Base-by-base conservation (phyloP, 2,797 vertebrate genomes). In the Lepilemur septentrionalis region DNA sequence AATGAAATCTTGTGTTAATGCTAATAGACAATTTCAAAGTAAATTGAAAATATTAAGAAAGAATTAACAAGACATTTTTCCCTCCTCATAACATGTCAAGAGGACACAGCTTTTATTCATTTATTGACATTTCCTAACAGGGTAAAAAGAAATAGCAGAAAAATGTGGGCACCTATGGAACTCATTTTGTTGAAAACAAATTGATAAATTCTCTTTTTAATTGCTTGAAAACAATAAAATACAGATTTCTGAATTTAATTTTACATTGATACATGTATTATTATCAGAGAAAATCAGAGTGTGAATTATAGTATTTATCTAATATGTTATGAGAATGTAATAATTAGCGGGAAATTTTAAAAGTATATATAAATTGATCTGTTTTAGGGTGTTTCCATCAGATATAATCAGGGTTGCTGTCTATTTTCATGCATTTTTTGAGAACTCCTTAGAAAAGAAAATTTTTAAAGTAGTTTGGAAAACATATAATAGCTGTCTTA, bases 11-110 rank as follows among this genome's bases (percentile, higher is more conserved):
- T 92, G 2, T 87, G 76, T 91, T 96, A 91, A 41, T 86, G 38
- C 0, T 92, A 92, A 83, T 23, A 72, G 76, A 57, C 0, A 79
- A n/a, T 94, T 97, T 67, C 89, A 41, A 87, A 94, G 63, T 69
- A 97, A 96, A 91, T 69, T 41, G 43, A 80, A 98, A 96, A 78
- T 50, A 9, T 28, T 96, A 82, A 94, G 70, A 88, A 48, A 91
- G 86, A 22, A 52, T n/a, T 7, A 20, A 23, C 0, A 89, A 95
- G 6, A 0, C 61, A 59, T 91, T 97, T 97, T 89, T 61, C 41
- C 13, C 72, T 13, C 70, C 1, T 86, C 43, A 79, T 48, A 72
- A 28, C 73, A 50, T n/a, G 76, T 85, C 61, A 69, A 32, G 32
- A 55, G 32, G 25, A 35, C 0, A n/a, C 57, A 96, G 73, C 17